phyloP scores from a whole-genome alignment of 2,888 invertebrate species.

The Eupithecia subumbrata region DNA sequence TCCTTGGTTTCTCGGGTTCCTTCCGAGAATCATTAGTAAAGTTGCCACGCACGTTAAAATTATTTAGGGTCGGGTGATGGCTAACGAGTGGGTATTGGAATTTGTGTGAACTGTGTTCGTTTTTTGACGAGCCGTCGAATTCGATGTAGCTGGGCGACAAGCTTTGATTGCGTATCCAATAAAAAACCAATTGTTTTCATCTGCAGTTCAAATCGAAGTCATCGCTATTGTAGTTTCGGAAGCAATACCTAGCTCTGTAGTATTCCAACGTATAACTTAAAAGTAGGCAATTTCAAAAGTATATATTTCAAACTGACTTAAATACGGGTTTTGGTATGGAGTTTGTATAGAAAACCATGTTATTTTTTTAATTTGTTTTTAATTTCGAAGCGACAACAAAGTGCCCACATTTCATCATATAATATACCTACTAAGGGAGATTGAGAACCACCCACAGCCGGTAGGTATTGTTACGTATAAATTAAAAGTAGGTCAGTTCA shows the following conservation, averaged over 20 bases:
- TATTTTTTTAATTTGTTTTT: too few species aligned
- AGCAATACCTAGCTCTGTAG: neutral
- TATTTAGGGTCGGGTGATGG: slow-evolving; percentile 50
- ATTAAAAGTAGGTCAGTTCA: too few species aligned
- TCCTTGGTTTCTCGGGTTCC: neutral
- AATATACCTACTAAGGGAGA: too few species aligned
- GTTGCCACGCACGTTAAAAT: slow-evolving; percentile 46
- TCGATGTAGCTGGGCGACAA: slow-evolving; percentile 23
- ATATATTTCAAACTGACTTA: too few species aligned
- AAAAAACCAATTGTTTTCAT: neutral
- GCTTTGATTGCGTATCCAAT: slow-evolving; percentile 24
- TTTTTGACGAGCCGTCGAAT: slow-evolving; percentile 40
- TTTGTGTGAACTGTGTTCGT: slow-evolving; percentile 50
- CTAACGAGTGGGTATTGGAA: slow-evolving; percentile 56
- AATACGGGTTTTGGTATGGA: too few species aligned
- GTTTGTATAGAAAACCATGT: too few species aligned
- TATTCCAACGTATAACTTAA: too few species aligned
- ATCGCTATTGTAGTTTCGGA: neutral
- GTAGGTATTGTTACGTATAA: too few species aligned
- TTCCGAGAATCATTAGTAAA: slow-evolving; percentile 43
- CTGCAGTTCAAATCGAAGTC: neutral
- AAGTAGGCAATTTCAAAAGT: too few species aligned
- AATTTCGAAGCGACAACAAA: too few species aligned
- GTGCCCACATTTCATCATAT: too few species aligned
- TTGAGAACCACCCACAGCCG: too few species aligned